These are phyloP conservation scores for Loripinus fragilis DNA, from an alignment of 2,888 invertebrate genomes.

Conservation along the genomic window DNA sequence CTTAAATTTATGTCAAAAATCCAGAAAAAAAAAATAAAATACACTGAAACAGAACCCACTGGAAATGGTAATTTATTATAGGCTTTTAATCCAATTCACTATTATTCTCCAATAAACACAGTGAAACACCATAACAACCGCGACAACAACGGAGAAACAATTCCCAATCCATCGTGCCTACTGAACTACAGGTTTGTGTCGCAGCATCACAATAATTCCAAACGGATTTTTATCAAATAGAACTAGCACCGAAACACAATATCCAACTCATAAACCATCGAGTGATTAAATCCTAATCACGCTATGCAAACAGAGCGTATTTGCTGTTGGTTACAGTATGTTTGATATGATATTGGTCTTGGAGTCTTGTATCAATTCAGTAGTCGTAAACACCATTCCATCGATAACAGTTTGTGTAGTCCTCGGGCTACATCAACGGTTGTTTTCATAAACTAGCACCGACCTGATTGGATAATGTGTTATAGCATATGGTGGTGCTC, in stretches of 20 bases:
- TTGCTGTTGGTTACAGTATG: slow-evolving; percentile 5
- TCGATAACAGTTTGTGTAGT: slow-evolving; percentile 7
- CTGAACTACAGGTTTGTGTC: neutral
- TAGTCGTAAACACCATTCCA: neutral
- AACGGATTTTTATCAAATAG: neutral
- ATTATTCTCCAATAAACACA: neutral
- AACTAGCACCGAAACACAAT: neutral
- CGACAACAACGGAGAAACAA: neutral
- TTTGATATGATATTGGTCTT: slow-evolving; percentile 3
- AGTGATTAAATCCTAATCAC: slow-evolving; percentile 7
- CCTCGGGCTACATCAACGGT: neutral
- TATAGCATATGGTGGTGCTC: neutral
- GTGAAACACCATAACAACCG: neutral
- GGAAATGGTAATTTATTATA: too few species aligned
- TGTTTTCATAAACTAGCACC: neutral
- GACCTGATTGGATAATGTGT: too few species aligned
- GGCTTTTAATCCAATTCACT: too few species aligned
- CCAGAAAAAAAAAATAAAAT: too few species aligned
- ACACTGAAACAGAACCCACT: too few species aligned
- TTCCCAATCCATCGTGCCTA: neutral
- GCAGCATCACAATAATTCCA: neutral
- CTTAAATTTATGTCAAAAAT: too few species aligned
- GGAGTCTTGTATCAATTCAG: slow-evolving; percentile 8
- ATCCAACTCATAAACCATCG: slow-evolving; percentile 3
- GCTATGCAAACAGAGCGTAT: neutral